phyloP scores from a whole-genome alignment of 2,113 vertebrate genomes.

The Notarius quadriscutis region DNA sequence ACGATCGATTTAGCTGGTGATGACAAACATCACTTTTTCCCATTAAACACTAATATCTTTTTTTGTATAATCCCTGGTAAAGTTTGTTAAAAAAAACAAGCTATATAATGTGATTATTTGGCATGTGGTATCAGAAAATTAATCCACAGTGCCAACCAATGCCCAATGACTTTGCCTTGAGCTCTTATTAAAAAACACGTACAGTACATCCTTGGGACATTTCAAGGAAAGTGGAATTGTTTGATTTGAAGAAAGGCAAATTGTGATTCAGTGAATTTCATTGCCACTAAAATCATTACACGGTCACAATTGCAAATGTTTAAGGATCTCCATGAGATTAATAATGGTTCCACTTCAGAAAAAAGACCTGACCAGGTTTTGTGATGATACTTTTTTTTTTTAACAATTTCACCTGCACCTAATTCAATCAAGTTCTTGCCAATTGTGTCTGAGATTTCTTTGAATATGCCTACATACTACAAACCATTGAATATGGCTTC shows the following conservation, averaged over 20 bases:
- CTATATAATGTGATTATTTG: not conserved
- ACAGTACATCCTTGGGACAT: not conserved
- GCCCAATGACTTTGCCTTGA: not conserved
- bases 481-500: not conserved
- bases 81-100: not conserved
- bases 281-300: not conserved
- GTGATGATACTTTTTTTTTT: not conserved
- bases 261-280: not conserved
- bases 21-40: slow-evolving; percentile 66
- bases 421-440: not conserved
- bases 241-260: slow-evolving; percentile 3
- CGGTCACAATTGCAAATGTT: not conserved
- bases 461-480: not conserved
- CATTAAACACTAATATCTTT: slow-evolving; percentile 43
- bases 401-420: not conserved
- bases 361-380: not conserved
- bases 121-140: not conserved
- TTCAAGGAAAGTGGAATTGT: slow-evolving; percentile 25
- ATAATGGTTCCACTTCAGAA: not conserved
- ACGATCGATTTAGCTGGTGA: slow-evolving; percentile 77
- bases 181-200: not conserved
- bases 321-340: not conserved
- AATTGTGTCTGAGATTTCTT: not conserved
- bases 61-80: slow-evolving; percentile 70
- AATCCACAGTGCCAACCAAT: not conserved